Evolutionary conservation across 2,797 vertebrate species (phyloP), one percentile per base, ranked within the genome.

Genomic region (Fistularia commersonii): DNA sequence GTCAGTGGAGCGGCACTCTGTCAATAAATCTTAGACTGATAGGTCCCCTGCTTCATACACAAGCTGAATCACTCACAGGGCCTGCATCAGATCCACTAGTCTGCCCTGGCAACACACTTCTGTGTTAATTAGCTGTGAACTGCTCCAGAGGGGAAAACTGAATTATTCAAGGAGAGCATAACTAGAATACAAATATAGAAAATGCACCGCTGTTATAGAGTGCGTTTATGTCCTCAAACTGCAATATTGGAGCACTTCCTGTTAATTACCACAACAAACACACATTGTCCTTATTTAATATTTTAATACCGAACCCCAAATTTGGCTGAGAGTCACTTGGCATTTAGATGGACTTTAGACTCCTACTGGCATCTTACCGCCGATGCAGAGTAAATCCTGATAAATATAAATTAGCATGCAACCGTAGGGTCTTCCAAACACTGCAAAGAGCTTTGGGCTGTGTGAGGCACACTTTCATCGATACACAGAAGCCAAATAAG

Each of bases 51-150:
- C 61, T 66, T 63, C 61, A 51, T 45, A 34, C 74, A 55, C 49
- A 46, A 73, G 73, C 76, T 64, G 80, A 81, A 83, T 87, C 80
- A 76, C 61, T 86, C 74, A 76, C 66, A 48, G 53, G 66, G 54
- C 64, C 66, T 55, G 65, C 60, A 49, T 85, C 79, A 79, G 54
- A 78, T 80, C 61, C 69, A 79, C 67, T 56, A 41, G 53, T 67
- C 72, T 53, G 74, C 67, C 67, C 61, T 64, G 68, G 77, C 72
- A 69, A 64, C 67, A 41, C 65, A 65, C 73, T 77, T 76, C 86
- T 76, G 79, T 81, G 77, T 79, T 88, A 85, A 88, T 87, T 83
- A 86, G 85, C 76, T 72, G 82, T 69, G 80, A 83, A 86, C 74
- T 58, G 73, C 71, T 80, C 82, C 62, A 41, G 71, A 75, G 71